phyloP scores from a whole-genome alignment of 2,797 vertebrate genomes.

The Diplodus puntazzo region DNA sequence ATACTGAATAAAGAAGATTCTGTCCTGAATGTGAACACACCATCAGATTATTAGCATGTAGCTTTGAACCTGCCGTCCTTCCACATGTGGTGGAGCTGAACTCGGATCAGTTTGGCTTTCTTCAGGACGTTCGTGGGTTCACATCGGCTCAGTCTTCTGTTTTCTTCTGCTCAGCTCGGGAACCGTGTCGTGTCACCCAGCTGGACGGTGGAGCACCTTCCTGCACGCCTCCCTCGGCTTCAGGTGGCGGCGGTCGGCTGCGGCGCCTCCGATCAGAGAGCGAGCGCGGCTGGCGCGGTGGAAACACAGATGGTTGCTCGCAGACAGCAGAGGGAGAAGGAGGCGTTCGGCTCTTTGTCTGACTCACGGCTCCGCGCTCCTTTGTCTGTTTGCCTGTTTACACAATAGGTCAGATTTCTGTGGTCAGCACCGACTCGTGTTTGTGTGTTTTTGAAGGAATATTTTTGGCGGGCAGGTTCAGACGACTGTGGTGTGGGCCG shows the following conservation, averaged over 20 bases:
- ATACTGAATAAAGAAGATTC: too few species aligned
- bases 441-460: slow-evolving; percentile 13
- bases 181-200: background rate
- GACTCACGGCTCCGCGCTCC: slow-evolving; percentile 41
- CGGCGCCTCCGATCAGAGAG: background rate
- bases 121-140: too few species aligned
- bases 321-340: slow-evolving; percentile 17
- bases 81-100: too few species aligned
- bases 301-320: slow-evolving; percentile 22
- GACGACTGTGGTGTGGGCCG: slow-evolving; percentile 9
- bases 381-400: slow-evolving; percentile 59
- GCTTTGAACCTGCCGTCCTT: too few species aligned
- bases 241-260: background rate
- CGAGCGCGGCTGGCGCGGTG: background rate
- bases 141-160: background rate
- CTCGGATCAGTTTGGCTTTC: background rate
- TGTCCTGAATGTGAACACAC: too few species aligned
- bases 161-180: background rate
- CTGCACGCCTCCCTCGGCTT: background rate
- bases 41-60: too few species aligned
- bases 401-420: slow-evolving; percentile 39
- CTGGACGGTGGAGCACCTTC: background rate
- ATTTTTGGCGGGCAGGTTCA: slow-evolving; percentile 9
- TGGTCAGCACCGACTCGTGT: slow-evolving; percentile 1
- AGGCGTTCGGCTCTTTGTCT: slow-evolving; percentile 44